phyloP scores from a whole-genome alignment of 2,797 vertebrate genomes.

The Muraenolepis orangiensis region DNA sequence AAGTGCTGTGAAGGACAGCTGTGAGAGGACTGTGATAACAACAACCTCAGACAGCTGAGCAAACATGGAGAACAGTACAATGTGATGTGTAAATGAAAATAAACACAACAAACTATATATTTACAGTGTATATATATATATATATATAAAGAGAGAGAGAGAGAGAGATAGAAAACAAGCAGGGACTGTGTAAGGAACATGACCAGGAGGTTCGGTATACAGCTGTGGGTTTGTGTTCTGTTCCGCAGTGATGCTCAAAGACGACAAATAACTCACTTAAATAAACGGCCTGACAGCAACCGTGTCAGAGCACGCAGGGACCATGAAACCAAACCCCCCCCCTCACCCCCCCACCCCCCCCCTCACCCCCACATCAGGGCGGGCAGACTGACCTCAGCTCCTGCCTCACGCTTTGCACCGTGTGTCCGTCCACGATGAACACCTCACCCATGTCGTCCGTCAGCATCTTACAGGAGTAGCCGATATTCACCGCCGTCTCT shows the following conservation, averaged over 20 bases:
- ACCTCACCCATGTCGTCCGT: slow-evolving; percentile 89
- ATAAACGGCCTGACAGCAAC: background rate
- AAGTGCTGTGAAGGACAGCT: background rate
- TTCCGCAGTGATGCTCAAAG: no score
- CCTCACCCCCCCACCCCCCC: no score
- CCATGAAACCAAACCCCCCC: background rate
- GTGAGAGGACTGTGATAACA: background rate
- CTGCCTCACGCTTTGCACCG: slow-evolving; percentile 86
- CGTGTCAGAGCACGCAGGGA: background rate
- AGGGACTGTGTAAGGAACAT: background rate
- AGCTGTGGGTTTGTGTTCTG: no score
- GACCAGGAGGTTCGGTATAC: no score
- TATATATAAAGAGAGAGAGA: background rate
- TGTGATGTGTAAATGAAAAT: background rate
- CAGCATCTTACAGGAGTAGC: slow-evolving; percentile 96
- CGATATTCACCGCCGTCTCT: slow-evolving; percentile 94
- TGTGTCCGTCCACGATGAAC: slow-evolving; percentile 86
- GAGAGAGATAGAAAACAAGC: background rate
- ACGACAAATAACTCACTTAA: no score
- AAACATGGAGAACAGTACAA: slow-evolving; percentile 10
- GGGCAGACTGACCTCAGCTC: slow-evolving; percentile 77
- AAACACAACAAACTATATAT: background rate
- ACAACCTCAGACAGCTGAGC: slow-evolving; percentile 14
- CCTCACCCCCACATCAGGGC: background rate
- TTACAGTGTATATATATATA: background rate